These are phyloP conservation scores for Adineta ricciae DNA, from an alignment of 2,888 invertebrate genomes.

Conservation along the genomic window DNA sequence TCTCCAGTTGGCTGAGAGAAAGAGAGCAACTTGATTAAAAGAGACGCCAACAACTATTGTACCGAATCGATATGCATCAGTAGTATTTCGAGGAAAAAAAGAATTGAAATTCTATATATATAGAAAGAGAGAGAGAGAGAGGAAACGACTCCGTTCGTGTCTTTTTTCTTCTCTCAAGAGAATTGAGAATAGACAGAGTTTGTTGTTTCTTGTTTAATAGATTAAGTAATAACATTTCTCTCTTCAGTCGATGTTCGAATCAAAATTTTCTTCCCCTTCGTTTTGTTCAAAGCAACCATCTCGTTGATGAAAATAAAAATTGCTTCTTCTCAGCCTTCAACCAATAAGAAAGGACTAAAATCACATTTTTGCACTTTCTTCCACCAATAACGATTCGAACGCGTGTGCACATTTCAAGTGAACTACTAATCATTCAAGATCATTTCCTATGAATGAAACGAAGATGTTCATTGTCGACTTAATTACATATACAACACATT, in stretches of 20 bases:
- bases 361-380: not conserved
- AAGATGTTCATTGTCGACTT: conserved; percentile 1
- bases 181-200: not conserved
- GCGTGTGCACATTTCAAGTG: not conserved
- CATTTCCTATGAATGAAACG: not conserved
- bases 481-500: not conserved
- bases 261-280: not conserved
- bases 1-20: not conserved
- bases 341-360: not conserved
- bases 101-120: not conserved
- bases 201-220: not conserved
- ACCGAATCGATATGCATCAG: conserved; percentile 13
- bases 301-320: not conserved
- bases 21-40: conserved; percentile 11
- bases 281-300: not conserved
- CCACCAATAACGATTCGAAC: not conserved
- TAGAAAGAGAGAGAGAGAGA: not conserved
- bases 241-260: not conserved
- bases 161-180: not conserved
- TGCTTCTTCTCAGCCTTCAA: not conserved
- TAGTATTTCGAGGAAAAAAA: not conserved
- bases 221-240: not conserved
- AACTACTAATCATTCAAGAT: not conserved
- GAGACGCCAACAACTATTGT: not conserved
- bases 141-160: not conserved